Percentiles rank a stretch among this genome's conserved stretches.
Conservation (phyloP, 2,113 vertebrate genomes). For the Tamias sibiricus region DNA sequence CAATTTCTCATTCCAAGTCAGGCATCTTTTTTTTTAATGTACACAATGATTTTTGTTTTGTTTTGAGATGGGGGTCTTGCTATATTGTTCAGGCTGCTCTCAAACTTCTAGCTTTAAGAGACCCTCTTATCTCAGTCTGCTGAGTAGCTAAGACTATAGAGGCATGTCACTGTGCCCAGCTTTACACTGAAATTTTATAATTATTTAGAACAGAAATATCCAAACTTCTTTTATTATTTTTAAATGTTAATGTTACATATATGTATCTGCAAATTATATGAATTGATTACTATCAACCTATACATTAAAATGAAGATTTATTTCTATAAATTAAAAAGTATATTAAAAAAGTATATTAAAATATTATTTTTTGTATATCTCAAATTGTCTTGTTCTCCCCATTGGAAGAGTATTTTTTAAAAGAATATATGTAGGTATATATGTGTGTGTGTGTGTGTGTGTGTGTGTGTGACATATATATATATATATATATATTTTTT, state of each 20-base stretch:
- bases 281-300: neutral
- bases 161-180: no score
- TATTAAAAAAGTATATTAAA: conserved; percentile 46
- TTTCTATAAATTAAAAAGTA: conserved; percentile 33
- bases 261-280: conserved; percentile 2
- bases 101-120: no score
- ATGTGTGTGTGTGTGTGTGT: no score
- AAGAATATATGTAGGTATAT: neutral
- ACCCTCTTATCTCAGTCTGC: no score
- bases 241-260: neutral
- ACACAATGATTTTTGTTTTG: no score
- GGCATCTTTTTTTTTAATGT: neutral
- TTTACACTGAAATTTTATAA: no score
- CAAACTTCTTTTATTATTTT: neutral
- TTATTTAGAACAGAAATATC: neutral
- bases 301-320: neutral
- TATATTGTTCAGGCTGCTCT: no score
- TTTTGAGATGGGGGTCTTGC: no score
- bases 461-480: no score
- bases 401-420: neutral
- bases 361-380: neutral
- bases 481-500: no score
- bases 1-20: neutral
- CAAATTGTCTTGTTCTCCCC: neutral
- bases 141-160: no score